phyloP scores from a whole-genome alignment of 2,113 vertebrate genomes.

The Gnathonemus longibarbis region DNA sequence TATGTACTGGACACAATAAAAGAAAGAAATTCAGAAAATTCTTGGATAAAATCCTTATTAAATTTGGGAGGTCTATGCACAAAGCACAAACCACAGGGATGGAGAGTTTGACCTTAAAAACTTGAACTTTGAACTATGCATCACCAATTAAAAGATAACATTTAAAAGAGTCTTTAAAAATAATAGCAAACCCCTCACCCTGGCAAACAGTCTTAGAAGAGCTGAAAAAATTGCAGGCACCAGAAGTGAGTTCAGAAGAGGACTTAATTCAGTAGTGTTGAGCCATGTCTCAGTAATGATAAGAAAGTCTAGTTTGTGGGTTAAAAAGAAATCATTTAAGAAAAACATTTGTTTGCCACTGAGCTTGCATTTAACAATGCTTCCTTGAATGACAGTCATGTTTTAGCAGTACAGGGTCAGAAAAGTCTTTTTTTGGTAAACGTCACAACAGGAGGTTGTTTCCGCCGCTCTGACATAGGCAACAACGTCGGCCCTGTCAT shows the following conservation, averaged over 20 bases:
- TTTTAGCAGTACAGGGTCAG: not conserved
- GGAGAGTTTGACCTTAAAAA: not conserved
- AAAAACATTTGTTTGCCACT: not conserved
- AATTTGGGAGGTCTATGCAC: not conserved
- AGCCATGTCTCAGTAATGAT: not conserved
- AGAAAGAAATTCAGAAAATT: not conserved
- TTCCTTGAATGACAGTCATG: not conserved
- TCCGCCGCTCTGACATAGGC: not conserved
- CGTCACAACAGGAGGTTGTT: not conserved
- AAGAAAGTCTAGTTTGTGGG: not conserved
- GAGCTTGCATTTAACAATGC: not conserved
- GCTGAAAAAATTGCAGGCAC: not conserved
- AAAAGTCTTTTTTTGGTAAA: not conserved
- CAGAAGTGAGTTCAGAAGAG: not conserved
- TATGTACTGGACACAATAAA: not conserved
- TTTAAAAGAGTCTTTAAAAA: not conserved
- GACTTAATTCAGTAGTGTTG: not conserved
- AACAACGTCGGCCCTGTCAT: not conserved
- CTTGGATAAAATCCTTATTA: not conserved
- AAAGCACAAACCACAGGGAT: not conserved
- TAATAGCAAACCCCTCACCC: not conserved
- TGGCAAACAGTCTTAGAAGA: not conserved
- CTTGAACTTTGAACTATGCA: not conserved
- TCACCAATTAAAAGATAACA: not conserved
- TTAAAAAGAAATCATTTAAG: not conserved